Evolutionary conservation across 2,113 vertebrate genomes (phyloP), one percentile per base, ranked within the genome.

Genomic region (Sylvilagus bachmani): DNA sequence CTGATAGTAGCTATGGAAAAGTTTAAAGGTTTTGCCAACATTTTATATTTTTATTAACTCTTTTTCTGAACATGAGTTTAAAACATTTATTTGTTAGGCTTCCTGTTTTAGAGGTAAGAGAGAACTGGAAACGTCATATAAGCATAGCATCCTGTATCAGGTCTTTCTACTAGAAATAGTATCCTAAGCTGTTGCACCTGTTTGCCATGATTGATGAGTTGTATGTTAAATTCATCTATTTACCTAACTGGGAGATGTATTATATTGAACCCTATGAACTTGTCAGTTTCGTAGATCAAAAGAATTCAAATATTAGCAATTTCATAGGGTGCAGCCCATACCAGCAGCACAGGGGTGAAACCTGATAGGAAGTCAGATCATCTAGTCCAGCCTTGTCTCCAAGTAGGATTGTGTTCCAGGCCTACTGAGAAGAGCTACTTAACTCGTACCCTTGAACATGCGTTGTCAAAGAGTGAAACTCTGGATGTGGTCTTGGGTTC

Each of bases 71-170:
- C 6, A 11, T 14, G 6, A 55, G 70, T 93, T 91, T 78, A 80
- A 94, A 94, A 97, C 86, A 80, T 49, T 88, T 31, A 80, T 49
- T 89, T 31, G 69, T 12, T 91, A 53, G 81, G 31, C 21, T 95
- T 94, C 96, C 69, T 24, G 85, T 88, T 96, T 82, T 74, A 58
- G 83, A 92, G 51, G 79, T 86, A 93, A 90, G 87, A 77, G 75
- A 94, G 92, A 95, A 89, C 89, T 88, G 95, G 79, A 31, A n/a
- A 84, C 24, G 31, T 83, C 38, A 77, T 89, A 61, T 4, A 22
- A 38, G 78, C 55, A 19, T 38, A 36, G 33, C 17, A 49, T 95
- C 82, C 55, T 51, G 4, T 82, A 91, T 71, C n/a, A 84, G 53
- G 25, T 85, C 33, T 90, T 95, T 92, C 29, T 86, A 12, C 14